These are phyloP conservation scores for Troides oblongomaculatus DNA, from an alignment of 2,888 invertebrate genomes.

Conservation along the genomic window DNA sequence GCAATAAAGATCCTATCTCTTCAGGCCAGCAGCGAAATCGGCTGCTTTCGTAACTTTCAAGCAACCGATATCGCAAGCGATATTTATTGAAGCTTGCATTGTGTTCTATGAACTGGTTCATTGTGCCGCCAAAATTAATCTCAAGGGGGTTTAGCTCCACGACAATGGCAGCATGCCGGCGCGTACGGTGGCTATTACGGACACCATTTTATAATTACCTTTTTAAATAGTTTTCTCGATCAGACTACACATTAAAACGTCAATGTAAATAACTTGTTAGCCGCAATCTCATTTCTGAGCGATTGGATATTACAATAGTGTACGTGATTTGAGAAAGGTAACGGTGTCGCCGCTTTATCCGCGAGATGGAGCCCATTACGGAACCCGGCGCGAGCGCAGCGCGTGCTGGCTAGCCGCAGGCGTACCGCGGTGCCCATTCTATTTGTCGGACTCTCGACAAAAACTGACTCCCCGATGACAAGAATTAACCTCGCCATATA, in stretches of 20 bases:
- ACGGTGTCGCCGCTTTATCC: slow-evolving; percentile 78
- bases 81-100: slow-evolving; percentile 70
- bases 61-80: slow-evolving; percentile 71
- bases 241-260: slow-evolving; percentile 78
- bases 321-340: slow-evolving; percentile 80
- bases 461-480: slow-evolving; percentile 27
- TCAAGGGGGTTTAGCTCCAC: slow-evolving; percentile 71
- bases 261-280: slow-evolving; percentile 81
- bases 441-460: slow-evolving; percentile 19
- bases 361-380: slow-evolving; percentile 69
- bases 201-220: slow-evolving; percentile 76
- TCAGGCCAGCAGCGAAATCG: slow-evolving; percentile 51
- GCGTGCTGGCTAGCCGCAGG: slow-evolving; percentile 39
- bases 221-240: slow-evolving; percentile 78
- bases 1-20: slow-evolving; percentile 71
- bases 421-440: slow-evolving; percentile 10
- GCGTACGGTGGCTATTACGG: slow-evolving; percentile 73
- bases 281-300: slow-evolving; percentile 80
- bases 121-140: slow-evolving; percentile 78
- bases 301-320: slow-evolving; percentile 81
- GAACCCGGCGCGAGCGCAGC: slow-evolving; percentile 52
- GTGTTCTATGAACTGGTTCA: slow-evolving; percentile 71
- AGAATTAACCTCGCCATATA: slow-evolving; percentile 26
- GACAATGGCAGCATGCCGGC: slow-evolving; percentile 71
- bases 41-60: slow-evolving; percentile 63